Conservation (phyloP, 2,113 vertebrate species). For the Labeo rohita region DNA sequence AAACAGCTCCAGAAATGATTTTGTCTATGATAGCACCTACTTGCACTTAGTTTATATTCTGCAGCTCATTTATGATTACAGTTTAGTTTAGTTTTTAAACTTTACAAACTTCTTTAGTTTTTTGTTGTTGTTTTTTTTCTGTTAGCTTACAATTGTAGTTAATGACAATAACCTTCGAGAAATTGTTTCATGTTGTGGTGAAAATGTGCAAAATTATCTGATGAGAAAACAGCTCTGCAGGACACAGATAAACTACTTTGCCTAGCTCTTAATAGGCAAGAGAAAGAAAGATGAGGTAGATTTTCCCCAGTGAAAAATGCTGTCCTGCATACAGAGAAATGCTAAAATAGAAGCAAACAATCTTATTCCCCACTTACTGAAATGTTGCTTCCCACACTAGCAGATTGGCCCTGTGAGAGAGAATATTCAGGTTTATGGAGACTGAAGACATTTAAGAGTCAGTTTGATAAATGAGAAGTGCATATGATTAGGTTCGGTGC, state of each 20-base stretch:
- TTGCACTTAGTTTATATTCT: no score
- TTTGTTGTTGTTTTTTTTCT: no score
- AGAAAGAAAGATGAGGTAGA: slow-evolving; percentile 3
- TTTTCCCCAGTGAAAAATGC: background rate
- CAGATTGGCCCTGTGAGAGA: slow-evolving; percentile 7
- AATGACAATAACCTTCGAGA: no score
- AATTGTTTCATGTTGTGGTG: background rate
- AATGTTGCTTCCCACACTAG: background rate
- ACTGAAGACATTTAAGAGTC: slow-evolving; percentile 11
- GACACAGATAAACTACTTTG: background rate
- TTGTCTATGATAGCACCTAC: no score
- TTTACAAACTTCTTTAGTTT: no score
- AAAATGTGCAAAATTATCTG: background rate
- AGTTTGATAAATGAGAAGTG: slow-evolving; percentile 23
- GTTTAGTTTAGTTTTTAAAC: background rate
- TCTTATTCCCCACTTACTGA: background rate
- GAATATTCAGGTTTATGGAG: slow-evolving; percentile 22
- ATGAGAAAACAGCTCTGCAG: background rate
- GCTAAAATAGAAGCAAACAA: slow-evolving; percentile 17
- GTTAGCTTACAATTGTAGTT: background rate
- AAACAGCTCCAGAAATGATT: no score
- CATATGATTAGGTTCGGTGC: slow-evolving; percentile 16
- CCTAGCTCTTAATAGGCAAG: background rate
- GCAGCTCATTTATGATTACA: background rate
- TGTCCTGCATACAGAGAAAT: slow-evolving; percentile 24